Percentiles rank a stretch among this genome's conserved stretches.
Conservation (phyloP, 35 echinoderm and acorn worm genomes). For the Apostichopus parvimensis region DNA sequence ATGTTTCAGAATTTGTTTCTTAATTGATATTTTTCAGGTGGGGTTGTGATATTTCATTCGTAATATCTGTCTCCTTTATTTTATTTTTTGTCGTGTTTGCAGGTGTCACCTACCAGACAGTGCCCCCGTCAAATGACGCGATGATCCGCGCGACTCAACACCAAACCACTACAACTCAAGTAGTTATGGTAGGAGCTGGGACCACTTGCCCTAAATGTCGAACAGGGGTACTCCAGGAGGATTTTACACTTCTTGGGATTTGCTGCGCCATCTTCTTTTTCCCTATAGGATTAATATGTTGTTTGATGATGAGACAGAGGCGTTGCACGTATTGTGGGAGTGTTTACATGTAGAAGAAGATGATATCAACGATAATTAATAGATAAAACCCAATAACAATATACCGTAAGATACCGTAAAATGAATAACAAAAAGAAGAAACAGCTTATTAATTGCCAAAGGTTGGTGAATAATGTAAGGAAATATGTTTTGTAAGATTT, state of each 20-base stretch:
- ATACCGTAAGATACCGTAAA: too few species aligned
- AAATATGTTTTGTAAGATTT: too few species aligned
- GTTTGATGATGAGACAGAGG: conserved; percentile 54
- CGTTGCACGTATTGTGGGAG: conserved; percentile 53
- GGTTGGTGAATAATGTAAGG: too few species aligned
- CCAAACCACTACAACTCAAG: conserved; percentile 55
- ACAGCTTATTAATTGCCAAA: too few species aligned
- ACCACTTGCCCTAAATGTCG: conserved; percentile 70
- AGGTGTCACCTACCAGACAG: conserved; percentile 14
- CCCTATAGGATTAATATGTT: conserved; percentile 73
- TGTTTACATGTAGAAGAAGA: conserved; percentile 8
- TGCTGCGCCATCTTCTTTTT: conserved; percentile 91
- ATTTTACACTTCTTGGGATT: conserved; percentile 78
- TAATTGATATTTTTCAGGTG: background rate
- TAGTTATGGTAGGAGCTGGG: conserved; percentile 57
- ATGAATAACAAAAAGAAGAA: too few species aligned
- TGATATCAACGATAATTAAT: too few species aligned
- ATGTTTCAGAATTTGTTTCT: background rate
- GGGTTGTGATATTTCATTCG: background rate
- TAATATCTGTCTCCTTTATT: background rate
- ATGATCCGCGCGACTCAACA: conserved; percentile 5
- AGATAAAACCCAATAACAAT: too few species aligned
- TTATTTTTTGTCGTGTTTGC: background rate
- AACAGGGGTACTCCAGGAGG: conserved; percentile 68
- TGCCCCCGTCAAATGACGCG: background rate